Percentiles rank a stretch among this genome's conserved stretches.
Conservation (phyloP, 2,797 vertebrate species). For the Ispidina lecontei region DNA sequence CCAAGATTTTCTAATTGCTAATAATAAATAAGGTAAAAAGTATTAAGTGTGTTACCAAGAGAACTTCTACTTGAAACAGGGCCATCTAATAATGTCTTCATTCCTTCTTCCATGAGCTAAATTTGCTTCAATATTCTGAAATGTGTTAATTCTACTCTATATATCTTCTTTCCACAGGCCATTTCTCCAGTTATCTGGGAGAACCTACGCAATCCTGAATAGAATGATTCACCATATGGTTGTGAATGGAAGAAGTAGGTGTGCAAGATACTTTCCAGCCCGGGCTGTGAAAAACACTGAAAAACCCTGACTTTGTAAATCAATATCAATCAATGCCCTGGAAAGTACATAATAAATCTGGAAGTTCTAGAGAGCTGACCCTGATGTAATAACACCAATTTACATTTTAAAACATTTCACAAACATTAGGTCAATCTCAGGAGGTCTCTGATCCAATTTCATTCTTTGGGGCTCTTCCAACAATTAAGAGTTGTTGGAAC, state of each 20-base stretch:
- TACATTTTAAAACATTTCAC: constrained; percentile 17
- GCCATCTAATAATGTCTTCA: neutral
- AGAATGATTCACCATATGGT: neutral
- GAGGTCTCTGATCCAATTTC: constrained; percentile 1
- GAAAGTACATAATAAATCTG: constrained; percentile 41
- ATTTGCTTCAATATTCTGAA: neutral
- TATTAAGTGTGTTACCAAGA: neutral
- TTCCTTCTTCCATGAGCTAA: neutral
- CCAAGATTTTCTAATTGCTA: neutral
- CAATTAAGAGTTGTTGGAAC: constrained; percentile 10
- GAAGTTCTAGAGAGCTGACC: neutral
- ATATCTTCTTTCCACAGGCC: neutral
- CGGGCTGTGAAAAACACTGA: neutral
- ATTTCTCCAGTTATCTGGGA: neutral
- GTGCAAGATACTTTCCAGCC: neutral
- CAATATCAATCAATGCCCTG: constrained; percentile 39
- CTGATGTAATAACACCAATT: neutral
- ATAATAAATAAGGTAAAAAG: neutral
- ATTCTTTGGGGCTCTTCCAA: neutral
- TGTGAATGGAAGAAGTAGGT: neutral
- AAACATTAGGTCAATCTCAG: neutral
- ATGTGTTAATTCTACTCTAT: neutral
- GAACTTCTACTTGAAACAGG: neutral
- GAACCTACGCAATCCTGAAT: neutral
- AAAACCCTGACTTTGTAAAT: constrained; percentile 19